Base-by-base conservation (phyloP, 1,140 invertebrate genomes). In the Hyles euphorbiae region DNA sequence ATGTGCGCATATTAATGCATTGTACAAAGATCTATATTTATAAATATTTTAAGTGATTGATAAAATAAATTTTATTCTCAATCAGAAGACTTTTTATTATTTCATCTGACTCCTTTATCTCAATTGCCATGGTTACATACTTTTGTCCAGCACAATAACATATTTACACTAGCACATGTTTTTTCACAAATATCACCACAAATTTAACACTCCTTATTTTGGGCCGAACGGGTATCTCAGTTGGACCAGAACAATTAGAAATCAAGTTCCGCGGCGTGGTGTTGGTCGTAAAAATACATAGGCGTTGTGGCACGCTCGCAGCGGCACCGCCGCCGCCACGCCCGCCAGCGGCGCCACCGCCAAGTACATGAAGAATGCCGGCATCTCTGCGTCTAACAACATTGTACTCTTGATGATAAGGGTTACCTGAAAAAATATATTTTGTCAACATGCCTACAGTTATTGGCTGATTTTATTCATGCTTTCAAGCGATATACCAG, bases 21-120 rank as follows among this genome's bases (percentile, higher is more conserved):
- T 88, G 83, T 88, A 88, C 83, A 88, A 88, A 88, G 82, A 80
- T 77, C 71, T 82, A 85, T 88, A 87, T 85, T 83, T 88, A 87
- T 85, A 77, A 83, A 80, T 82, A 88, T 85, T 83, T 84, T 83
- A 85, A 86, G 79, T 81, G 81, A 88, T 88, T 87, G 82, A 88
- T 85, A 82, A 72, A 88, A 86, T 85, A 85, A 88, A 88, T 74
- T 85, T 83, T 88, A 85, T 84, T 85, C 85, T 86, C 74, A 81
- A 70, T 70, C 68, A 70, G 43, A 69, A 22, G 54, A 57, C 34
- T 71, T 69, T 71, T 67, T 57, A 55, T 53, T n/a, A 48, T 22
- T 11, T 22, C 22, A 22, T 22, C n/a, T 53, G n/a, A 36, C 33
- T 12, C 11, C 9, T 34, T 53, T 34, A 53, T 7, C 50, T 50